These are phyloP conservation scores for Aptenodytes patagonicus DNA, from an alignment of 2,113 vertebrate genomes.

Conservation along the genomic window DNA sequence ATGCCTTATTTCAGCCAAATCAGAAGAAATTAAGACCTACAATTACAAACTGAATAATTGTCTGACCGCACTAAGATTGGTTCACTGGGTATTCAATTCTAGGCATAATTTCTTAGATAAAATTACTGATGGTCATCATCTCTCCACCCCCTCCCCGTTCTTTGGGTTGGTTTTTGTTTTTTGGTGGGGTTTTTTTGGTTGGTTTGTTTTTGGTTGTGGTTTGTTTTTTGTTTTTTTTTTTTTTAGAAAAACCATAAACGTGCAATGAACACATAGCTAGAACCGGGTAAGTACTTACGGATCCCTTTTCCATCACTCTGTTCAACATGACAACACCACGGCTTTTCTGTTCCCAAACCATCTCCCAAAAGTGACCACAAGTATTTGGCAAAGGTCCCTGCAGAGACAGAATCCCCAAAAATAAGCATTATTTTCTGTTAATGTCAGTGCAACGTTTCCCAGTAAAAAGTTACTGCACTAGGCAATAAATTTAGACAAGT, in stretches of 20 bases:
- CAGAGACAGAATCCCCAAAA: slow-evolving; percentile 56
- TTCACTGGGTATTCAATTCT: not conserved
- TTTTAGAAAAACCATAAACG: not conserved
- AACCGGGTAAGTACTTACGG: slow-evolving; percentile 76
- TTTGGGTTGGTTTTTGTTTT: not conserved
- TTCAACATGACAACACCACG: slow-evolving; percentile 97
- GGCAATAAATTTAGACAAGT: not conserved
- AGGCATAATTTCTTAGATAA: not conserved
- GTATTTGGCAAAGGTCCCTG: slow-evolving; percentile 96
- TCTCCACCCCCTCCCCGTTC: not conserved
- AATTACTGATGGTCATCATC: not conserved
- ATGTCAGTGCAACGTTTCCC: not conserved
- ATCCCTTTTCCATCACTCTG: slow-evolving; percentile 97
- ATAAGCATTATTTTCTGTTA: slow-evolving; percentile 14
- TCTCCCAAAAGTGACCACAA: slow-evolving; percentile 98
- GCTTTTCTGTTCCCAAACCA: slow-evolving; percentile 97
- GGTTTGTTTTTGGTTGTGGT: no score
- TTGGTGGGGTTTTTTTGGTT: no score
- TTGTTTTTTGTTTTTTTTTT: not conserved
- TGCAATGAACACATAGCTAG: not conserved
- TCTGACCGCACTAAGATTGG: not conserved
- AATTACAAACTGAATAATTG: not conserved
- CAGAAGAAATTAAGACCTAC: not conserved
- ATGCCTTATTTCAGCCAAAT: not conserved
- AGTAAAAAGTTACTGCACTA: not conserved